Conservation (phyloP, 2,113 vertebrate species). For the Protobothrops flavoviridis region DNA sequence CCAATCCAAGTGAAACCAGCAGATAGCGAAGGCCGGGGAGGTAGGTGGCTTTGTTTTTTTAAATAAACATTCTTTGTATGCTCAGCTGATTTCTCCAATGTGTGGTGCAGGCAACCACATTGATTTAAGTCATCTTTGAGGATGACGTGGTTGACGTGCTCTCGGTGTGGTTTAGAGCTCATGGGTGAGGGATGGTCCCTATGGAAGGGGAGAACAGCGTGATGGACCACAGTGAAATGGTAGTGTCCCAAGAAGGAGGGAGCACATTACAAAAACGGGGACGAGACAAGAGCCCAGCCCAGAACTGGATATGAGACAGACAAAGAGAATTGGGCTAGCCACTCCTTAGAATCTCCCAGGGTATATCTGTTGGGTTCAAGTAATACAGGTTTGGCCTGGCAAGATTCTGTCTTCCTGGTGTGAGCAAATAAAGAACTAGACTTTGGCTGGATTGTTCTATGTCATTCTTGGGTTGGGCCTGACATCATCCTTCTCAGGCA, state of each 20-base stretch:
- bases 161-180: neutral
- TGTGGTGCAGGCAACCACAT: neutral
- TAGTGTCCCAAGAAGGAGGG: neutral
- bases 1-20: slow-evolving; percentile 99
- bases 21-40: slow-evolving; percentile 98
- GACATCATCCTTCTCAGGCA: neutral
- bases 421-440: neutral
- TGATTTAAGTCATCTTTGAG: neutral
- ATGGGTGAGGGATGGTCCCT: neutral
- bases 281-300: neutral
- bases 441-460: neutral
- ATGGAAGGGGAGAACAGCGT: neutral
- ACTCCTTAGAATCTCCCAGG: neutral
- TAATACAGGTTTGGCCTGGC: neutral
- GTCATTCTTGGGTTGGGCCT: neutral
- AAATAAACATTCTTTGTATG: neutral
- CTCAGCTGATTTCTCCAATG: neutral
- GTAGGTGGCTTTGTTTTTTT: slow-evolving; percentile 75
- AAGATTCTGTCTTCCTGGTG: neutral
- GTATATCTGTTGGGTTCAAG: neutral
- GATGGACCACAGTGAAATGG: neutral
- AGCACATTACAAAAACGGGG: neutral
- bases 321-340: neutral
- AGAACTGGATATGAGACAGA: neutral
- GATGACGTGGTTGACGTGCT: neutral